These are phyloP conservation scores for Baryphthengus martii DNA, from an alignment of 2,113 vertebrate species.

Conservation along the genomic window DNA sequence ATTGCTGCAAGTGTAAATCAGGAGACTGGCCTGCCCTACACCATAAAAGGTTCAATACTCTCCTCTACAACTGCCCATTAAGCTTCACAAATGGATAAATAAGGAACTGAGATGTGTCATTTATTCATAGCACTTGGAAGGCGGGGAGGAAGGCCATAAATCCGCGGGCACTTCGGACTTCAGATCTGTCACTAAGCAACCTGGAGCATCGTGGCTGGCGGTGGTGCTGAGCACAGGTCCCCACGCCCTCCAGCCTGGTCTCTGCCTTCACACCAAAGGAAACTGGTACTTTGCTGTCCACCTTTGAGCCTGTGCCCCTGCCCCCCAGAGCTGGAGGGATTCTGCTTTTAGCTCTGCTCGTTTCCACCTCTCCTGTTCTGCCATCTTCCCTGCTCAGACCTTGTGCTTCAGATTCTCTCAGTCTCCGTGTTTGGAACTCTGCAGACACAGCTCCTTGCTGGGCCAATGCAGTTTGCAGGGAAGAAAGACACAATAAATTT, in stretches of 20 bases:
- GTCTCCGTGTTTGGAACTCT: neutral
- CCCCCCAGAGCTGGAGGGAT: neutral
- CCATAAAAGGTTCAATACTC: neutral
- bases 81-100: constrained; percentile 35
- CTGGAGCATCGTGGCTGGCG: neutral
- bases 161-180: neutral
- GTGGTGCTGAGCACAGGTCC: neutral
- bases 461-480: neutral
- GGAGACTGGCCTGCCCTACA: neutral
- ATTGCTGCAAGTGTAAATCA: neutral
- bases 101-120: constrained; percentile 14
- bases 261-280: neutral
- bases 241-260: neutral
- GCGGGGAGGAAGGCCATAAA: neutral
- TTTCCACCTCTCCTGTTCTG: neutral
- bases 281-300: rapidly evolving
- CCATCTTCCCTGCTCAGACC: neutral
- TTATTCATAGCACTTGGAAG: neutral
- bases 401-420: neutral
- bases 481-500: neutral
- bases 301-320: neutral
- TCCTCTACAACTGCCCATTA: neutral
- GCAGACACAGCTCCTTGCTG: rapidly evolving
- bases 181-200: neutral
- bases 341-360: rapidly evolving